Conservation (phyloP, 2,888 invertebrate genomes). For the Morpho deidamia region DNA sequence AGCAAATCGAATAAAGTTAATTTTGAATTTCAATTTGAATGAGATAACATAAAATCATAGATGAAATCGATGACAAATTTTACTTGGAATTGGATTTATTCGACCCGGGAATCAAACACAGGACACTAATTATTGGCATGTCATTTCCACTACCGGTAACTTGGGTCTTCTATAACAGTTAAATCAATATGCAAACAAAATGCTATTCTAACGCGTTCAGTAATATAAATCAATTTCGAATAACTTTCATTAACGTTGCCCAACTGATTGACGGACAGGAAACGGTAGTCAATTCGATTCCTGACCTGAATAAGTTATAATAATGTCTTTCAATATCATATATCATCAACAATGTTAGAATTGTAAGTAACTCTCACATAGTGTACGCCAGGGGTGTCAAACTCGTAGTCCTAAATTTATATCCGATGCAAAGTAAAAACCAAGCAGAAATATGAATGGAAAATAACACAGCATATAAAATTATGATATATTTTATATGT, state of each 20-base stretch:
- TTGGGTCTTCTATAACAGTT: too few species aligned
- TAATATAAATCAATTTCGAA: not conserved
- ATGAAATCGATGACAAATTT: too few species aligned
- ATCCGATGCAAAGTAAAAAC: not conserved
- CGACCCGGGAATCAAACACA: too few species aligned
- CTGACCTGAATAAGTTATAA: constrained; percentile 56
- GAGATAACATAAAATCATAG: too few species aligned
- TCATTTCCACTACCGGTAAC: too few species aligned
- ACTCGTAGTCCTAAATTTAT: not conserved
- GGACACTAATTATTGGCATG: too few species aligned
- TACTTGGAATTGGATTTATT: too few species aligned
- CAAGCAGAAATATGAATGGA: not conserved
- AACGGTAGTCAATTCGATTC: constrained; percentile 65
- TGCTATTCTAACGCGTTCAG: not conserved
- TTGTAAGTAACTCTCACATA: constrained; percentile 19
- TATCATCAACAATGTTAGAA: constrained; percentile 14
- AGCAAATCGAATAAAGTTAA: too few species aligned
- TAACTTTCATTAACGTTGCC: constrained; percentile 31
- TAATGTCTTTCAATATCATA: constrained; percentile 26
- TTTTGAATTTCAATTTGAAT: too few species aligned
- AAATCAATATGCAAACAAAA: not conserved
- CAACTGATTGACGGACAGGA: constrained; percentile 50
- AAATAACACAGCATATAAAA: not conserved
- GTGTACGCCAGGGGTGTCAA: not conserved
- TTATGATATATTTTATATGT: not conserved